Evolutionary conservation across 2,797 vertebrate species (phyloP).

Genomic region (Lithobates pipiens): DNA sequence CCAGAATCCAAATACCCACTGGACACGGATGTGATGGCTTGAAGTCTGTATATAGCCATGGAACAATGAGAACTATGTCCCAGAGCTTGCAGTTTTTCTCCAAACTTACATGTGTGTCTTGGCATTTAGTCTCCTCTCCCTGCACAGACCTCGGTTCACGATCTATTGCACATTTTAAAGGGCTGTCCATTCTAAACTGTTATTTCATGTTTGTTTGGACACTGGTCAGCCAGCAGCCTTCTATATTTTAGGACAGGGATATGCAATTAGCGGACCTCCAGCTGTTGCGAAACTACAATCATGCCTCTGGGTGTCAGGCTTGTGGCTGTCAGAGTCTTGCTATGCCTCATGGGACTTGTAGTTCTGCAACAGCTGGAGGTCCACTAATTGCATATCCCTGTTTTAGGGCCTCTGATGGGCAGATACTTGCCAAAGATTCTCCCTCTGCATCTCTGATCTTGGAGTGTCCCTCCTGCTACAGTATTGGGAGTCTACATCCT

Average conservation of each 20-base stretch:
- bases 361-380: too few relatives aligned
- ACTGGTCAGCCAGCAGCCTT: too few relatives aligned
- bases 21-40: not conserved
- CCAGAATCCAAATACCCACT: not conserved
- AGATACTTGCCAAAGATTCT: not conserved
- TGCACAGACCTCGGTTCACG: not conserved
- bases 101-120: not conserved
- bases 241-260: too few relatives aligned
- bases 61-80: not conserved
- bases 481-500: not conserved
- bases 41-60: slow-evolving; percentile 5
- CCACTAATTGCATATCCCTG: too few relatives aligned
- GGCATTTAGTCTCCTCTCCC: not conserved
- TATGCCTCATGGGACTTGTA: too few relatives aligned
- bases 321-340: too few relatives aligned
- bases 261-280: too few relatives aligned
- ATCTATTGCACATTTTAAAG: not conserved
- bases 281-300: too few relatives aligned
- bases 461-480: too few relatives aligned
- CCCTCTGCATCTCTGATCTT: too few relatives aligned
- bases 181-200: not conserved
- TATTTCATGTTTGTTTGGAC: not conserved
- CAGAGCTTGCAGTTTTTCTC: not conserved
- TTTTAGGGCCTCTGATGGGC: not conserved
- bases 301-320: too few relatives aligned